Evolutionary conservation across 2,113 vertebrate genomes (phyloP).

Genomic region (Xiphias gladius): DNA sequence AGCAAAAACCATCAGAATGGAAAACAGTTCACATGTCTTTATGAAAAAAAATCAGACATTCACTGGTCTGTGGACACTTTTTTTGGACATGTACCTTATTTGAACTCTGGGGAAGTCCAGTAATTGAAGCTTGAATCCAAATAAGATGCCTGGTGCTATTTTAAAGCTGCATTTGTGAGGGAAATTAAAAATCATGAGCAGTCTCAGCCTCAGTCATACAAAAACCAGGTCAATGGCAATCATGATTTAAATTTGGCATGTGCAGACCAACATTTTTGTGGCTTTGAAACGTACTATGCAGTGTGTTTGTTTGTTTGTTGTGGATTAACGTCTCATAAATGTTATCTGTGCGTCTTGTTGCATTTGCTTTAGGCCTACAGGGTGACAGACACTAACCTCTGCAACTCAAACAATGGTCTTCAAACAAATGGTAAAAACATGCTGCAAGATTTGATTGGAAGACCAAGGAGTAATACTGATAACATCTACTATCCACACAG

Average conservation of each 20-base stretch:
- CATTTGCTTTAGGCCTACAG: no score
- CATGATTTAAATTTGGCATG: no score
- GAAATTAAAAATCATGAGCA: not conserved
- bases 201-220: not conserved
- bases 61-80: not conserved
- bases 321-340: no score
- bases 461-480: no score
- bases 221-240: not conserved
- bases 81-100: not conserved
- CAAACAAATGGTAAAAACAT: not conserved
- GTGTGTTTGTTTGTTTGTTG: no score
- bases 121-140: not conserved
- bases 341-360: no score
- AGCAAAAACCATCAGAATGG: not conserved
- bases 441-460: not conserved
- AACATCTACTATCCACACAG: no score
- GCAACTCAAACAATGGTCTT: no score
- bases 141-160: not conserved
- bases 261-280: no score
- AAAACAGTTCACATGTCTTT: no score
- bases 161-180: not conserved
- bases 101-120: conserved; percentile 1
- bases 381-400: no score
- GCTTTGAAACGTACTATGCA: no score
- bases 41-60: not conserved